phyloP scores from a whole-genome alignment of 2,888 invertebrate genomes.

The Catocala fraxini region DNA sequence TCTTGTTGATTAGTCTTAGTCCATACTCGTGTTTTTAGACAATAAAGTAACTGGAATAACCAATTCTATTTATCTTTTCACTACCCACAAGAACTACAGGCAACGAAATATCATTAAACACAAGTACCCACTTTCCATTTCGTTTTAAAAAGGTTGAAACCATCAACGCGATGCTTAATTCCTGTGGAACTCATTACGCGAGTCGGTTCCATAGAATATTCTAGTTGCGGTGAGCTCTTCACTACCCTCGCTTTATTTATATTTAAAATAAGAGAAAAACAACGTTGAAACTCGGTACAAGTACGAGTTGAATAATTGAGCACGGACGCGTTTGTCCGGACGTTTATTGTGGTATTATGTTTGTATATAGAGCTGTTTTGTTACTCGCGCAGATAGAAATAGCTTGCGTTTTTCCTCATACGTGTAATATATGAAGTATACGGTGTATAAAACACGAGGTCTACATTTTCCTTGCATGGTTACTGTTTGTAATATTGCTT shows the following conservation, averaged over 20 bases:
- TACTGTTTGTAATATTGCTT: too few species aligned
- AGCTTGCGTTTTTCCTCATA: not conserved
- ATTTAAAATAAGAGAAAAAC: slow-evolving; percentile 44
- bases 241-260: slow-evolving; percentile 38
- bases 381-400: not conserved
- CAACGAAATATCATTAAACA: not conserved
- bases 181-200: slow-evolving; percentile 45
- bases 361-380: not conserved
- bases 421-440: too few species aligned
- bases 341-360: slow-evolving; percentile 14
- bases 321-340: slow-evolving; percentile 17
- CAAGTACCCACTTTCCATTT: slow-evolving; percentile 11
- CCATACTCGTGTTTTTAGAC: too few species aligned
- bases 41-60: too few species aligned
- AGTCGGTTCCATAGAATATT: slow-evolving; percentile 49
- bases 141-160: slow-evolving; percentile 19
- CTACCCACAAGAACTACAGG: too few species aligned
- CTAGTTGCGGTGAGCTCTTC: slow-evolving; percentile 36
- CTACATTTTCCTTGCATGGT: too few species aligned
- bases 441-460: too few species aligned
- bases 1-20: too few species aligned
- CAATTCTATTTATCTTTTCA: too few species aligned
- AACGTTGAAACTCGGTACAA: slow-evolving; percentile 29
- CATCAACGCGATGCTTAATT: slow-evolving; percentile 42
- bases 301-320: slow-evolving; percentile 47